A percentile compares a stretch with the other conserved stretches of the same genome.
These are phyloP conservation scores for Eremobia ochroleuca DNA, from an alignment of 2,888 invertebrate genomes.

Conservation along the genomic window DNA sequence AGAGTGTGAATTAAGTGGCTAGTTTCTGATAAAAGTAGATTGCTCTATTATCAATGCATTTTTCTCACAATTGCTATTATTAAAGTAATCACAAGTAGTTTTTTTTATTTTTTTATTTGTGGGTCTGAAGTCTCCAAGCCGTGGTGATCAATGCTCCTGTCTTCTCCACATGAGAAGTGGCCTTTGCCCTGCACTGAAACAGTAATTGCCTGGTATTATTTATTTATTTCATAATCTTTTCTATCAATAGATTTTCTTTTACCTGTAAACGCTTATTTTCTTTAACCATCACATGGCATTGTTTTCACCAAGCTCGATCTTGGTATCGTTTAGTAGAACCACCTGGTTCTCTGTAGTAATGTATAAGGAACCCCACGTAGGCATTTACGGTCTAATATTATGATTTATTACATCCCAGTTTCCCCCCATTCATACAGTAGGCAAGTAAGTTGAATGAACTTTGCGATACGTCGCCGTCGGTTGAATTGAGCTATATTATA, in stretches of 20 bases:
- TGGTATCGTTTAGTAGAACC: background rate
- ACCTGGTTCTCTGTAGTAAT: background rate
- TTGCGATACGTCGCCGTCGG: background rate
- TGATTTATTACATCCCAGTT: slow-evolving; percentile 31
- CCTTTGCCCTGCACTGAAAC: no score
- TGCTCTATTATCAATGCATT: background rate
- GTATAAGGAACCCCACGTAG: background rate
- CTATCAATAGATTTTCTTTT: no score
- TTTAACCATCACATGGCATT: background rate
- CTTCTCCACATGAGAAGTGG: no score
- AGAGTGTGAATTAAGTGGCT: background rate
- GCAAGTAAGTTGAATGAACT: slow-evolving; percentile 17
- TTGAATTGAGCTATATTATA: background rate
- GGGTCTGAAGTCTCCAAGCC: no score
- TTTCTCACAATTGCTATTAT: background rate
- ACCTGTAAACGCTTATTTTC: background rate
- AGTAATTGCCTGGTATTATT: no score
- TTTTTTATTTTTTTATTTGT: no score
- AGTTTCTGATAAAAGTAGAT: background rate
- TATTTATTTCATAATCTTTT: background rate
- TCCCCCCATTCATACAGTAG: background rate
- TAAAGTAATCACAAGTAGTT: background rate
- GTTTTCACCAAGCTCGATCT: background rate
- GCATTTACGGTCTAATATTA: background rate
- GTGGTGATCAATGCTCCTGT: no score